Evolutionary conservation across 2,113 vertebrate genomes (phyloP), one percentile per base, ranked within the genome.

Genomic region (mouse (Mus musculus)): DNA sequence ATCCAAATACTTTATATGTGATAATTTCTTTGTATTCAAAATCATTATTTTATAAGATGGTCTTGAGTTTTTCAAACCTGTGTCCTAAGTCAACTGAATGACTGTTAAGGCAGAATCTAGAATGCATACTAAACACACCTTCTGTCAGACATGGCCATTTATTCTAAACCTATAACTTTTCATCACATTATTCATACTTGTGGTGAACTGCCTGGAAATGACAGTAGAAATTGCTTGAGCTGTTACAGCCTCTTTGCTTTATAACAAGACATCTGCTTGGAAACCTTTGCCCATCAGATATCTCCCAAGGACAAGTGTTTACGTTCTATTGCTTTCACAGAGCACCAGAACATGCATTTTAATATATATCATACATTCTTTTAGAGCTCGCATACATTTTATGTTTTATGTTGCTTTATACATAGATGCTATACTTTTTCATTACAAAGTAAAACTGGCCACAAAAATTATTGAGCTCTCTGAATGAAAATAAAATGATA

Each of bases 21-120:
- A 82, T 94, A 52, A 33, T 78, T 88, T 67, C 14, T 61, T 93
- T 49, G 46, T 42, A 91, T 56, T 72, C 7, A 11, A 95, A 97
- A 87, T 71, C 63, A 63, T 56, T 87, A 56, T 86, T 73, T 82
- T 71, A 28, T 81, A 20, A 16, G 36, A 56, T 59, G 4, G 8
- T 14, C 20, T 56, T 90, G 71, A 93, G 78, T 67, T 81, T 49
- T 65, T 24, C 33, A 87, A 52, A 88, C 8, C 80, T 69, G 11
- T 93, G 19, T 5, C 42, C 10, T 49, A 6, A 89, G 17, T 76
- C 52, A 91, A 81, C 28, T 69, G 95, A n/a, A 19, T 90, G 88
- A 3, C 42, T 52, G 33, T 93, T 46, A 76, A 77, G n/a, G 5
- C 5, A 59, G 72, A 13, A 88, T 80, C 12, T 63, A 73, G 24